Conservation (phyloP, 2,888 invertebrate genomes). For the Drosophila mimica region DNA sequence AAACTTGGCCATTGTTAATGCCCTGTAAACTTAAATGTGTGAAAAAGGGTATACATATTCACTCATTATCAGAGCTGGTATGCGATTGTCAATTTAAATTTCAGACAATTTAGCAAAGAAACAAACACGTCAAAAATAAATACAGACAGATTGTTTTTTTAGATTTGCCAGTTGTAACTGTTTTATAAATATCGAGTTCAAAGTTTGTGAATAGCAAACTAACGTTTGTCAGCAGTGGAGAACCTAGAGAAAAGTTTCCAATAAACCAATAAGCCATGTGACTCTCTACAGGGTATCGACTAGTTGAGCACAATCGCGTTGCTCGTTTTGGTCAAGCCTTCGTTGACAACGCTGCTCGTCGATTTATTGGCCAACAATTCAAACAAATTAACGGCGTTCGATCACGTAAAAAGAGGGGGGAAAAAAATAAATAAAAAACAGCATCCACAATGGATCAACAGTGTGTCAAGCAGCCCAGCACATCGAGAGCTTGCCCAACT, state of each 20-base stretch:
- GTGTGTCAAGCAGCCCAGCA: slow-evolving; percentile 31
- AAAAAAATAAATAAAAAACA: slow-evolving; percentile 12
- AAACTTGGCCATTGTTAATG: slow-evolving; percentile 19
- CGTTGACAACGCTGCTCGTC: slow-evolving; percentile 32
- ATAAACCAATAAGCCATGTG: neutral
- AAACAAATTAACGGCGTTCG: slow-evolving; percentile 72
- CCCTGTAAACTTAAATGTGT: neutral
- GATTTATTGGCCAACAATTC: slow-evolving; percentile 53
- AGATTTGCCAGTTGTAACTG: neutral
- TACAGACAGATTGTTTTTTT: neutral
- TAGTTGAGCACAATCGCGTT: neutral
- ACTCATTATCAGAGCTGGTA: too few species aligned
- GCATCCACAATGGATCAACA: slow-evolving; percentile 24
- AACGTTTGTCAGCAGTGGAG: neutral
- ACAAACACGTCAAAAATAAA: too few species aligned
- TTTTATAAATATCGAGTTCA: neutral
- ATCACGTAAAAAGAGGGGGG: slow-evolving; percentile 39
- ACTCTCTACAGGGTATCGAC: slow-evolving; percentile 1
- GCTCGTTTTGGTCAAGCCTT: slow-evolving; percentile 13
- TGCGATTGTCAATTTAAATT: neutral
- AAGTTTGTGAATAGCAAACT: neutral
- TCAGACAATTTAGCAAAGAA: neutral
- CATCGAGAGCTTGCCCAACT: slow-evolving; percentile 33
- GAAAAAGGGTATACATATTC: neutral
- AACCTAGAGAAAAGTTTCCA: neutral